Evolutionary conservation across 2,797 vertebrate species (phyloP).

Genomic region (Euthynnus affinis): DNA sequence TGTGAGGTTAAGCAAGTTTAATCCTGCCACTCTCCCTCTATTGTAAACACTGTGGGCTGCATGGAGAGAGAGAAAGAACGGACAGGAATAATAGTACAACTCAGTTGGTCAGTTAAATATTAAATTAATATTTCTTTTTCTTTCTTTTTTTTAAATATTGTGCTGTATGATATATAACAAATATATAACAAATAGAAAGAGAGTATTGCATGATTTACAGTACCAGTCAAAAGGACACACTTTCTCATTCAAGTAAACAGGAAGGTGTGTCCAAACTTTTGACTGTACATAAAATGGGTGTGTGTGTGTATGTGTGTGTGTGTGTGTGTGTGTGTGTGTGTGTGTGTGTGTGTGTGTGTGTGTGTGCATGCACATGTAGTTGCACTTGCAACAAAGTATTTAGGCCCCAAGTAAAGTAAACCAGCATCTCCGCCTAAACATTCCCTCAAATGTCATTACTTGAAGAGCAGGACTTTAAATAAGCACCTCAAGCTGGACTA

Average conservation of each 20-base stretch:
- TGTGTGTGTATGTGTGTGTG: background rate
- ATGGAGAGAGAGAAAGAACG: slow-evolving; percentile 68
- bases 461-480: slow-evolving; percentile 86
- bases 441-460: slow-evolving; percentile 89
- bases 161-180: background rate
- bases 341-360: no score
- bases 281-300: background rate
- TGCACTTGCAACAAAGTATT: no score
- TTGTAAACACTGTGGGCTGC: slow-evolving; percentile 63
- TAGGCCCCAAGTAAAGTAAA: slow-evolving; percentile 81
- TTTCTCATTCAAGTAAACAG: no score
- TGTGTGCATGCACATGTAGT: no score
- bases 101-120: slow-evolving; percentile 2
- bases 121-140: background rate
- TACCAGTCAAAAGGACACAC: no score
- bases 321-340: no score
- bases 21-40: slow-evolving; percentile 49
- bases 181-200: background rate
- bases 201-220: background rate
- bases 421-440: slow-evolving; percentile 86
- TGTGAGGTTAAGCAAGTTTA: slow-evolving; percentile 38
- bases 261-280: no score
- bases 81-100: slow-evolving; percentile 13
- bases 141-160: no score
- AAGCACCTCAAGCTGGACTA: slow-evolving; percentile 81